A percentile compares a stretch with the other conserved stretches of the same genome.
phyloP scores from a whole-genome alignment of 2,113 vertebrate species.

The Amphiprion ocellaris region DNA sequence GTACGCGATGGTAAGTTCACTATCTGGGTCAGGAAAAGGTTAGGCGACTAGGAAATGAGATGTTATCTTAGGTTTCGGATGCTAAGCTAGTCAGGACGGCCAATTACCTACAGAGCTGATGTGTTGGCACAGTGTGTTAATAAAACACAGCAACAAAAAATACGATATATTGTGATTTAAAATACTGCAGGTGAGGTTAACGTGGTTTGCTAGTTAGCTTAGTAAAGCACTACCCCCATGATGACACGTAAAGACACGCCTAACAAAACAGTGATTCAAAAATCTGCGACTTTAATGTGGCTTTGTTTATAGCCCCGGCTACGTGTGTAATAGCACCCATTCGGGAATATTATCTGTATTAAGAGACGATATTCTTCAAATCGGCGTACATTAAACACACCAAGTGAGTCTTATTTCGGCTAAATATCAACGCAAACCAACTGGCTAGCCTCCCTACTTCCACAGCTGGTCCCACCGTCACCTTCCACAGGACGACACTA shows the following conservation, averaged over 20 bases:
- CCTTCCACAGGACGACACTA: neutral
- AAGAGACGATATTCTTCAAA: neutral
- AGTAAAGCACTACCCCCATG: neutral
- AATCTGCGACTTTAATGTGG: neutral
- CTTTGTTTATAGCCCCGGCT: neutral
- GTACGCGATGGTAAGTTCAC: neutral
- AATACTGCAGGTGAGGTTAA: neutral
- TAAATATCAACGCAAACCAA: neutral
- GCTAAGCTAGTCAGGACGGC: neutral
- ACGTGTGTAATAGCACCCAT: rapidly evolving
- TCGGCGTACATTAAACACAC: neutral
- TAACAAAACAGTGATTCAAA: neutral
- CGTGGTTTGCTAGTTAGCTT: too few relatives aligned
- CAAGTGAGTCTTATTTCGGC: neutral
- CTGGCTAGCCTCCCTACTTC: neutral
- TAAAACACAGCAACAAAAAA: neutral
- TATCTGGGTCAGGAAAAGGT: constrained; percentile 10
- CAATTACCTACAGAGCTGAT: constrained; percentile 10
- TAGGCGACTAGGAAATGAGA: constrained; percentile 17
- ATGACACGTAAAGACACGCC: constrained; percentile 40
- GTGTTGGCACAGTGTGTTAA: constrained; percentile 6
- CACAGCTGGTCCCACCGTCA: neutral
- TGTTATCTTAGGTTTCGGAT: neutral
- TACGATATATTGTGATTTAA: neutral
- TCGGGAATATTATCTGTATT: rapidly evolving